Base-by-base conservation (phyloP, 2,113 vertebrate species). In the Pelmatolapia mariae region DNA sequence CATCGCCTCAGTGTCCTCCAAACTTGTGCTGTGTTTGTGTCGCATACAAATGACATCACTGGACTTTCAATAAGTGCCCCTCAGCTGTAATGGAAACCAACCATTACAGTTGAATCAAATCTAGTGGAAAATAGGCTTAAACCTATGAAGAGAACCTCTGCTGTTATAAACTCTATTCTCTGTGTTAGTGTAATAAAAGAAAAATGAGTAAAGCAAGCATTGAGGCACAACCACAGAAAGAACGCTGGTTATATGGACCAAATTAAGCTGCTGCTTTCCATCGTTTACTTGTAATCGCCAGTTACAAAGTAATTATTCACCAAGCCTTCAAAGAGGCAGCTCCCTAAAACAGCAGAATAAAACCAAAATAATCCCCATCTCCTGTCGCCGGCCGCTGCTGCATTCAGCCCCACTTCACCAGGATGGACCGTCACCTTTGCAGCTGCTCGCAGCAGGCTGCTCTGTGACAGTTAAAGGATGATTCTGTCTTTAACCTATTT, bases 401-500 rank as follows among this genome's bases (percentile, higher is more conserved):
- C 26, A 12, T 5, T 78, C 43, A 4, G 24, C 71, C 15, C 15
- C 9, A 7, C 71, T 19, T 26, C 16, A 78, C 10, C 45, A 10
- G 16, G 40, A 18, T 78, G 71, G 31, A 43, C 38, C 18, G 31
- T 19, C 7, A 43, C 8, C 29, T 43, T 8, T 33, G 52, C 38
- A 15, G 50, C 56, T 22, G 29, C 33, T 13, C 31, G 7, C 50
- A 61, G n/a, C 50, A 53, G 5, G 56, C 16, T 29, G 9, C 2
- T 13, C 3, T 3, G 8, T 19, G 43, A 45, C 24, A 18, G 16
- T n/a, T 85, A 59, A 76, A 43, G 59, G 63, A 63, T 16, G 56
- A 76, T 24, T 81, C 38, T 50, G 82, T 33, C 24, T 53, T 84
- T 85, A 63, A 88, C 83, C 86, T 91, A 56, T 89, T 91, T 93